Evolutionary conservation across 2,888 invertebrate genomes (phyloP).

Genomic region (Andrena hattorfiana): DNA sequence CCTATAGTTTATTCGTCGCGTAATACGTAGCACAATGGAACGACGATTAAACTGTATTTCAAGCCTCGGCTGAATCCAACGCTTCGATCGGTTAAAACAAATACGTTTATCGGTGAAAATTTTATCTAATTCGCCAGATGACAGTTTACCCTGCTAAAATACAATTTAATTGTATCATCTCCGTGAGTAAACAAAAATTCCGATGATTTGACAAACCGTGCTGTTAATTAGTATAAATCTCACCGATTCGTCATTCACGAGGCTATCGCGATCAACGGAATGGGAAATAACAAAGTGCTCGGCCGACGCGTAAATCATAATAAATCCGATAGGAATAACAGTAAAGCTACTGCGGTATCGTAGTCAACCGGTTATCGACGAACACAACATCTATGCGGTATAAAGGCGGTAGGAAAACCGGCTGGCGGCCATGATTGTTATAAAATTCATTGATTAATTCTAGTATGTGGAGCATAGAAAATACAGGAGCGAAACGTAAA

Average conservation of each 20-base stretch:
- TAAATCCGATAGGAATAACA: background rate
- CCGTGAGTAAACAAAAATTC: conserved; percentile 8
- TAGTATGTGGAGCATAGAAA: conserved; percentile 53
- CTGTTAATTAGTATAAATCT: background rate
- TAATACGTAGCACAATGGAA: background rate
- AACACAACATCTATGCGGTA: conserved; percentile 23
- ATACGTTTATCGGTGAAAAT: background rate
- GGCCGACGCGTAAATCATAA: background rate
- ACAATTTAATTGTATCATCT: background rate
- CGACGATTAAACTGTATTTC: background rate
- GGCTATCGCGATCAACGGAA: background rate
- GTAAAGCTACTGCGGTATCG: conserved; percentile 13
- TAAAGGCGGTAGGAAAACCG: conserved; percentile 68
- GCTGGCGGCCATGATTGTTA: conserved; percentile 81
- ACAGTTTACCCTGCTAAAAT: background rate
- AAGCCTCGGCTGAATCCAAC: background rate
- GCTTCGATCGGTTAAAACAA: background rate
- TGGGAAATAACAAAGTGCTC: background rate
- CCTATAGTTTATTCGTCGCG: background rate
- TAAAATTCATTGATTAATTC: conserved; percentile 78
- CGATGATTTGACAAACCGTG: conserved; percentile 26
- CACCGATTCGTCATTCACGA: background rate
- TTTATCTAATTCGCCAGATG: background rate
- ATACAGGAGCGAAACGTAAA: conserved; percentile 31
- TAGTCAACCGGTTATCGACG: conserved; percentile 21